These are phyloP conservation scores for Reinhardtius hippoglossoides DNA, from an alignment of 2,113 vertebrate genomes.

Conservation along the genomic window DNA sequence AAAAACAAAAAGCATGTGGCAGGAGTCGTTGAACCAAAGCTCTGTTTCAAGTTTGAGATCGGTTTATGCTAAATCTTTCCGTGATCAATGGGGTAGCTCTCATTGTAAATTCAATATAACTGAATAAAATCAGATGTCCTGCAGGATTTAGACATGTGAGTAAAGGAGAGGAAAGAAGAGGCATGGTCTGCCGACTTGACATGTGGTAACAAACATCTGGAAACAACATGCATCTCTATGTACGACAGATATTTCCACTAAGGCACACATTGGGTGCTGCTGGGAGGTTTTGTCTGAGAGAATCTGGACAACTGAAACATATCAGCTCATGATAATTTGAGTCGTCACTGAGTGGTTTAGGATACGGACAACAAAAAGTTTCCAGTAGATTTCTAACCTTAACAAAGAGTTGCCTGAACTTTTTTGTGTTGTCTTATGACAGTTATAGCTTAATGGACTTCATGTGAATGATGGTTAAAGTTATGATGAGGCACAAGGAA, in stretches of 20 bases:
- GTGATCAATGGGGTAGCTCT: slow-evolving; percentile 7
- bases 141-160: slow-evolving; percentile 46
- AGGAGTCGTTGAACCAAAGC: slow-evolving; percentile 11
- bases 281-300: slow-evolving; percentile 36
- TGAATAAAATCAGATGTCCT: slow-evolving; percentile 57
- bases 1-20: slow-evolving; percentile 34
- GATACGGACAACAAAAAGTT: too few relatives aligned
- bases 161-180: slow-evolving; percentile 44
- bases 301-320: slow-evolving; percentile 14
- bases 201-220: slow-evolving; percentile 78
- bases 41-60: slow-evolving; percentile 16
- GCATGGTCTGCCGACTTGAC: slow-evolving; percentile 51
- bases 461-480: slow-evolving; percentile 26
- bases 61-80: slow-evolving; percentile 8
- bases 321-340: background rate
- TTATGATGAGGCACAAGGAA: slow-evolving; percentile 24
- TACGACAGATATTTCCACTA: slow-evolving; percentile 41
- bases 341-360: background rate
- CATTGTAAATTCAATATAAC: slow-evolving; percentile 27
- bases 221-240: slow-evolving; percentile 65
- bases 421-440: slow-evolving; percentile 17
- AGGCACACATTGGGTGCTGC: slow-evolving; percentile 31
- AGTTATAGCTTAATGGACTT: slow-evolving; percentile 7
- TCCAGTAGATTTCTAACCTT: background rate
- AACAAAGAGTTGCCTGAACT: background rate